Conservation (phyloP, 2,888 invertebrate species). For the Taenaris catops region DNA sequence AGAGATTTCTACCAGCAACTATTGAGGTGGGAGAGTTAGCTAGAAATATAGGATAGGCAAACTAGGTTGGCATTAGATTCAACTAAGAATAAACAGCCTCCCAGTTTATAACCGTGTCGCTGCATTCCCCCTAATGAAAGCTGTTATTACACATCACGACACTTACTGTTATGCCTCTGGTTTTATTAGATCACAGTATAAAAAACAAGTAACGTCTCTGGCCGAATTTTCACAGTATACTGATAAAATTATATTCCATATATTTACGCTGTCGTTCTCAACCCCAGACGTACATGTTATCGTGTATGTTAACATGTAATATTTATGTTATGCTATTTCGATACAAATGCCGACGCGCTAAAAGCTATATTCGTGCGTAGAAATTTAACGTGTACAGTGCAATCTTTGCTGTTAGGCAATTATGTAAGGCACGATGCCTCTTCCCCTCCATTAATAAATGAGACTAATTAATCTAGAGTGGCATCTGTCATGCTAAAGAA, state of each 20-base stretch:
- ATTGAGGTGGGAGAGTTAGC: no score
- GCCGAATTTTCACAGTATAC: slow-evolving; percentile 12
- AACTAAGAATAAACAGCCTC: slow-evolving; percentile 30
- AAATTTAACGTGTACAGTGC: slow-evolving; percentile 21
- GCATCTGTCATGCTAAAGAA: slow-evolving; percentile 72
- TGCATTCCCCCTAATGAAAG: slow-evolving; percentile 36
- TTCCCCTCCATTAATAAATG: slow-evolving; percentile 60
- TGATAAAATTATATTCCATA: slow-evolving; percentile 3
- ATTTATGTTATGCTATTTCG: slow-evolving; percentile 7
- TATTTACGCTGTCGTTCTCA: slow-evolving; percentile 15
- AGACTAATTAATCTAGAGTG: slow-evolving; percentile 66
- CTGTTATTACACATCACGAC: slow-evolving; percentile 31
- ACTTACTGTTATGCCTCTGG: slow-evolving; percentile 27
- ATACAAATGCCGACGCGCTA: slow-evolving; percentile 8
- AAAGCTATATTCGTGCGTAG: slow-evolving; percentile 20
- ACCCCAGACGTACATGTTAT: slow-evolving; percentile 5
- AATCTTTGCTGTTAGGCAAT: slow-evolving; percentile 25
- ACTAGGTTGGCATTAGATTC: slow-evolving; percentile 30
- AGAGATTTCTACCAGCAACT: no score
- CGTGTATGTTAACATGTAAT: slow-evolving; percentile 2
- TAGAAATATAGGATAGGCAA: no score
- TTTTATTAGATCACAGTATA: slow-evolving; percentile 30
- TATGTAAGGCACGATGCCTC: slow-evolving; percentile 37
- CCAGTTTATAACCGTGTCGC: slow-evolving; percentile 27
- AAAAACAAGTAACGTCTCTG: neutral